Percentiles rank a stretch among this genome's conserved stretches.
Conservation (phyloP, 2,797 vertebrate species). For the Lithobates pipiens region DNA sequence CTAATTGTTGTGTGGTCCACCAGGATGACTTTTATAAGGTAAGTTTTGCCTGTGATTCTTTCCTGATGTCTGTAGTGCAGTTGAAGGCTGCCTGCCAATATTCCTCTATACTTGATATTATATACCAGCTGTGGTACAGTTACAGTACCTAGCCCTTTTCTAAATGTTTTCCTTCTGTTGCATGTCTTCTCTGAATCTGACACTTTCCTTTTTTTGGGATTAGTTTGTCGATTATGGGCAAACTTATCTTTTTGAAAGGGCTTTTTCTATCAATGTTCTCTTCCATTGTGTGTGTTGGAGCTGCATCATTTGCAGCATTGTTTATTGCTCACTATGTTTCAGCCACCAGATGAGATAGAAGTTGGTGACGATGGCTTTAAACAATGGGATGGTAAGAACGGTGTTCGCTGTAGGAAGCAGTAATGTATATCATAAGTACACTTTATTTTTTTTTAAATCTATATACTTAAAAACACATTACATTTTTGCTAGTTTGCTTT, state of each 20-base stretch:
- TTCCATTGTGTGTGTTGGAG: constrained; percentile 14
- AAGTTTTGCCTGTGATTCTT: constrained; percentile 36
- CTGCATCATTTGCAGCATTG: constrained; percentile 78
- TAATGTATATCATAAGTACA: constrained; percentile 70
- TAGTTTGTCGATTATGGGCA: background rate
- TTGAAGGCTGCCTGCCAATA: constrained; percentile 27
- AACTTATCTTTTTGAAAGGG: background rate
- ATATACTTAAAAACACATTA: constrained; percentile 25
- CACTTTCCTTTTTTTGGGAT: too few species aligned
- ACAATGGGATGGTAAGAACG: constrained; percentile 98
- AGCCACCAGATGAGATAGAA: constrained; percentile 98
- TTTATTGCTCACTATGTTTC: constrained; percentile 97
- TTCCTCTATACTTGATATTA: background rate
- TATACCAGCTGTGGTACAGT: background rate
- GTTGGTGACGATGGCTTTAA: constrained; percentile 98
- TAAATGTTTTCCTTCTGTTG: background rate
- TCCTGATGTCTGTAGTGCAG: too few species aligned
- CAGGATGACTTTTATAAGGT: constrained; percentile 98
- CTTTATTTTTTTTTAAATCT: constrained; percentile 22
- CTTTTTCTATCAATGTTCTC: background rate
- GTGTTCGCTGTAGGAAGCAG: constrained; percentile 79
- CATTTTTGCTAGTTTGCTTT: too few species aligned
- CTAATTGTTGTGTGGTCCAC: constrained; percentile 94
- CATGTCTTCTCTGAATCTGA: background rate
- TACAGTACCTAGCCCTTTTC: background rate